Evolutionary conservation across 2,888 invertebrate genomes (phyloP).

Genomic region (Villa cingulata): DNA sequence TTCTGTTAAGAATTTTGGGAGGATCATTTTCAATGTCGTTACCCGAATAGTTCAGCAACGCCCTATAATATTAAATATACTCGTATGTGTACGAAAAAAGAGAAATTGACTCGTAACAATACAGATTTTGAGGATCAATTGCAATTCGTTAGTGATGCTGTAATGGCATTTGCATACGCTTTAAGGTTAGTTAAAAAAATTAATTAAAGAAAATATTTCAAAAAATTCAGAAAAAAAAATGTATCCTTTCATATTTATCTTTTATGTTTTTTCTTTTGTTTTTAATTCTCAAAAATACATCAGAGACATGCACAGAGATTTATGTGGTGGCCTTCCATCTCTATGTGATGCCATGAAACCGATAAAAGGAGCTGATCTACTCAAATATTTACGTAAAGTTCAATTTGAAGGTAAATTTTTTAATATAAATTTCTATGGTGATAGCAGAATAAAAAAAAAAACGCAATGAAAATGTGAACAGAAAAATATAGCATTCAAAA

Average conservation of each 20-base stretch:
- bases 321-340: conserved; percentile 61
- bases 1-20: conserved; percentile 74
- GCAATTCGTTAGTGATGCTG: conserved; percentile 93
- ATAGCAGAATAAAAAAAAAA: too few relatives aligned
- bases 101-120: conserved; percentile 57
- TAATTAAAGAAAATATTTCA: background rate
- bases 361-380: conserved; percentile 71
- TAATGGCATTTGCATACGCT: conserved; percentile 87
- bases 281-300: background rate
- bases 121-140: conserved; percentile 85
- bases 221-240: too few relatives aligned
- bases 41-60: conserved; percentile 64
- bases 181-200: conserved; percentile 44
- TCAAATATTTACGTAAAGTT: conserved; percentile 72
- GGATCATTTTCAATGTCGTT: conserved; percentile 79
- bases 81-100: conserved; percentile 59
- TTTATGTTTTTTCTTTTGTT: background rate
- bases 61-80: conserved; percentile 68
- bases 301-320: conserved; percentile 74
- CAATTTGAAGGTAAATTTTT: conserved; percentile 81
- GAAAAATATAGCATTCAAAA: too few relatives aligned
- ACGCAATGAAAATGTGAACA: too few relatives aligned
- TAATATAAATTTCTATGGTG: too few relatives aligned
- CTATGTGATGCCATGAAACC: conserved; percentile 83
- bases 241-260: too few relatives aligned